Percentiles rank a stretch among this genome's conserved stretches.
These are phyloP conservation scores for Pygoscelis antarcticus DNA, from an alignment of 2,113 vertebrate species.

Conservation along the genomic window DNA sequence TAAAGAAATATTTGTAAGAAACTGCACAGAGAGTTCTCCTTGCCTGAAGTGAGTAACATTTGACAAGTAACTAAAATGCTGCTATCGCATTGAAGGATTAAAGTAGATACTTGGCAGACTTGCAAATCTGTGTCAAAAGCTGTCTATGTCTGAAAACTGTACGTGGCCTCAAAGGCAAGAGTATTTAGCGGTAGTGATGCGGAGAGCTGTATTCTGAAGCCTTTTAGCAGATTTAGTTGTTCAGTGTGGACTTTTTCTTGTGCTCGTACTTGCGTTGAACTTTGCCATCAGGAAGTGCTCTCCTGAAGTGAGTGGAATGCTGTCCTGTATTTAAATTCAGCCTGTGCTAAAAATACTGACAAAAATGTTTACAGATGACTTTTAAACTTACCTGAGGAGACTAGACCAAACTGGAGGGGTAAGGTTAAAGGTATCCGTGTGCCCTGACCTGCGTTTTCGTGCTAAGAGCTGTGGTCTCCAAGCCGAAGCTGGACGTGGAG, in stretches of 20 bases:
- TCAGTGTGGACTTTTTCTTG: neutral
- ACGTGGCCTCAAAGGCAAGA: neutral
- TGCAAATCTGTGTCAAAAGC: neutral
- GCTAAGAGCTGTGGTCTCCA: neutral
- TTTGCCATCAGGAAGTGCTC: neutral
- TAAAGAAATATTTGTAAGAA: neutral
- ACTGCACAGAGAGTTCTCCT: neutral
- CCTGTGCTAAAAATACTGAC: neutral
- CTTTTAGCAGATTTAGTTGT: neutral
- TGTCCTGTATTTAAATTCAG: neutral
- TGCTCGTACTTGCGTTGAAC: neutral
- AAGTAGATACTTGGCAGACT: neutral
- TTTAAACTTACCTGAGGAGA: neutral
- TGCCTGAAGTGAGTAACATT: neutral
- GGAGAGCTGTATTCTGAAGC: neutral
- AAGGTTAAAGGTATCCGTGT: neutral
- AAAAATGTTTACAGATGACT: neutral
- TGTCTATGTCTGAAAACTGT: neutral
- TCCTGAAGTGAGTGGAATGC: neutral
- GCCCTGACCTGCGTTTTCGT: neutral
- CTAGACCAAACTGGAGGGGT: fast-evolving
- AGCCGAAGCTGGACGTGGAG: neutral
- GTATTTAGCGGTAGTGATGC: neutral
- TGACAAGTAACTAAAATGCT: neutral
- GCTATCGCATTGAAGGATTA: neutral